These are phyloP conservation scores for Megatriorchis doriae DNA, from an alignment of 2,113 vertebrate species.

Conservation along the genomic window DNA sequence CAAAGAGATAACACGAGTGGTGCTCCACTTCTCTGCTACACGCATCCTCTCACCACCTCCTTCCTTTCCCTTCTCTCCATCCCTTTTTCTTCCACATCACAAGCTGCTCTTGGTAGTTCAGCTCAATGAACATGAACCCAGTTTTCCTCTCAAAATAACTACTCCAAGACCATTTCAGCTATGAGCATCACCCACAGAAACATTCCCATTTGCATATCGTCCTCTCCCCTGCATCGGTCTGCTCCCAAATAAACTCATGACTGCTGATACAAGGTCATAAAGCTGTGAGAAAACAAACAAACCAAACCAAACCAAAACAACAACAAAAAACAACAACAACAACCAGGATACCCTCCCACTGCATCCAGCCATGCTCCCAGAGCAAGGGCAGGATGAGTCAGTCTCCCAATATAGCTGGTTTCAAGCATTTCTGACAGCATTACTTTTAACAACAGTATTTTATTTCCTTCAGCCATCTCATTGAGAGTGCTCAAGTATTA, in stretches of 20 bases:
- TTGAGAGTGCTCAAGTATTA: not conserved
- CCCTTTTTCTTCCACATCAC: not conserved
- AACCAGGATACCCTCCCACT: not conserved
- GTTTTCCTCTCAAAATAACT: not conserved
- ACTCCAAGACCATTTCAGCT: not conserved
- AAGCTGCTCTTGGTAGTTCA: not conserved
- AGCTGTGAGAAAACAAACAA: not conserved
- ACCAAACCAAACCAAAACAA: too few relatives aligned
- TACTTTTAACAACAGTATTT: not conserved
- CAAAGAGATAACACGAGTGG: not conserved
- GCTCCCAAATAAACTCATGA: not conserved
- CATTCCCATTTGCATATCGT: not conserved
- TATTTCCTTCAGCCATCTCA: not conserved
- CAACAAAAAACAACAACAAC: too few relatives aligned
- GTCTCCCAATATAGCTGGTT: not conserved
- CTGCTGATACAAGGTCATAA: not conserved
- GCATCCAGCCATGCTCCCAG: not conserved
- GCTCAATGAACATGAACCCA: not conserved
- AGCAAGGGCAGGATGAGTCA: not conserved
- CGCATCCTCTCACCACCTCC: not conserved
- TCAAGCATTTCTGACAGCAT: not conserved
- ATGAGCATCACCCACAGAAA: not conserved
- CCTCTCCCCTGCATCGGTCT: not conserved
- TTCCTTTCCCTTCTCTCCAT: not conserved
- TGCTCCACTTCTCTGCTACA: not conserved